Evolutionary conservation across 1,140 invertebrate species (phyloP), one percentile per base, ranked within the genome.

Genomic region (Cataglyphis hispanica): DNA sequence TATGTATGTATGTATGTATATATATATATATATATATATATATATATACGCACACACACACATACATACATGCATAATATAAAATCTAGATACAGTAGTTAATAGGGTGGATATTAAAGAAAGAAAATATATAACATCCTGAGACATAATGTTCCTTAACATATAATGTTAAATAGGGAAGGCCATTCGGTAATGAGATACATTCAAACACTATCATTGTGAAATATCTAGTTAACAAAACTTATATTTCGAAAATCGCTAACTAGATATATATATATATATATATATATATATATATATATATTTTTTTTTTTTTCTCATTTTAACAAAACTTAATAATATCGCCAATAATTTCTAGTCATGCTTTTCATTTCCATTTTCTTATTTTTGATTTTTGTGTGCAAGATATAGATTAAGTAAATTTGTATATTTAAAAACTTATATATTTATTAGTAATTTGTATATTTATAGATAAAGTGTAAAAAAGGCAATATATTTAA

Each of bases 121-220:
- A 83, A 85, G 84, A 60, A 80, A 69, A 25, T 69, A 80, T 50
- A 50, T 67, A 87, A 85, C 75, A 76, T 90, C 88, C 92, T 92
- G 90, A 91, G 91, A 92, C 87, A 87, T 88, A n/a, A n/a, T n/a
- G n/a, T n/a, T n/a, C n/a, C n/a, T n/a, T 92, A 93, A 92, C 88
- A 86, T 40, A 74, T 87, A 67, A 67, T n/a, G 22, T 91, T 81
- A 69, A 34, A 31, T 70, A 53, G 86, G 88, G 85, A 92, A 83
- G 86, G 50, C 2, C 63, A 16, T 72, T 81, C 72, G 11, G 27
- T 40, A 31, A 43, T 31, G 22, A 81, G 25, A 63, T 25, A 70
- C 40, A 31, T 85, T 61, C 37, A 76, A 72, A 60, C 37, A 74
- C 37, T 53, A 40, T 53, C 27, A 56, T 77, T 6, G 46, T 40